These are phyloP conservation scores for Callyntrura sp. DNA, from an alignment of 2,888 invertebrate genomes.

Conservation along the genomic window DNA sequence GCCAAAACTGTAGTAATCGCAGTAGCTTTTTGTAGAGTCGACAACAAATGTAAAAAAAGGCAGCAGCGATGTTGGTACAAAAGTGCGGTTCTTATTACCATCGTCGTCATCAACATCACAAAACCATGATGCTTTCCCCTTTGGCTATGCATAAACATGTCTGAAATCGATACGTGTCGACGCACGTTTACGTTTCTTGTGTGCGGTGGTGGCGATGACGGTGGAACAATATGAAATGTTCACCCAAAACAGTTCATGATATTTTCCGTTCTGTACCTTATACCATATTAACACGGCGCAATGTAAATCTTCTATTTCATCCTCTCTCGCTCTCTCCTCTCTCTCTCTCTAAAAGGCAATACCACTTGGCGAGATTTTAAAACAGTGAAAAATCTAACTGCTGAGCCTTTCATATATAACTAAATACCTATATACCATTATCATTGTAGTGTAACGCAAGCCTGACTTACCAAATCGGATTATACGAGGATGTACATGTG, in stretches of 20 bases:
- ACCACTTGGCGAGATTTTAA: constrained; percentile 33
- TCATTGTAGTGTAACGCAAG: constrained; percentile 46
- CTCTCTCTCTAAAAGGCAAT: constrained; percentile 37
- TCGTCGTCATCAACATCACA: constrained; percentile 11
- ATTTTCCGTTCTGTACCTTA: not conserved
- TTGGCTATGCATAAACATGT: constrained; percentile 68
- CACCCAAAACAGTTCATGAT: constrained; percentile 11
- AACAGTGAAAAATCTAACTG: constrained; percentile 8
- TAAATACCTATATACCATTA: constrained; percentile 41
- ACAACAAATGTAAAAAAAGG: too few species aligned
- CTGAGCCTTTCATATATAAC: not conserved
- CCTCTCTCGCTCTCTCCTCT: too few species aligned
- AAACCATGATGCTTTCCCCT: constrained; percentile 64
- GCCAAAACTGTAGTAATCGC: constrained; percentile 51
- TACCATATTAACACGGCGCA: too few species aligned
- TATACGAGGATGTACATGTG: constrained; percentile 27
- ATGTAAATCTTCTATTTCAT: constrained; percentile 5
- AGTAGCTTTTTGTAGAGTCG: not conserved
- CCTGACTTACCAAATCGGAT: constrained; percentile 64
- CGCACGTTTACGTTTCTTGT: constrained; percentile 52
- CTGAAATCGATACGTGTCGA: constrained; percentile 63
- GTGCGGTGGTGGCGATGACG: constrained; percentile 26
- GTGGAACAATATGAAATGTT: constrained; percentile 57
- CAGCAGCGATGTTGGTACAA: constrained; percentile 39
- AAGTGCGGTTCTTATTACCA: constrained; percentile 62